Percentiles rank a stretch among this genome's conserved stretches.
Evolutionary conservation across 2,113 vertebrate genomes (phyloP).

Genomic region (Xiphorhynchus elegans): DNA sequence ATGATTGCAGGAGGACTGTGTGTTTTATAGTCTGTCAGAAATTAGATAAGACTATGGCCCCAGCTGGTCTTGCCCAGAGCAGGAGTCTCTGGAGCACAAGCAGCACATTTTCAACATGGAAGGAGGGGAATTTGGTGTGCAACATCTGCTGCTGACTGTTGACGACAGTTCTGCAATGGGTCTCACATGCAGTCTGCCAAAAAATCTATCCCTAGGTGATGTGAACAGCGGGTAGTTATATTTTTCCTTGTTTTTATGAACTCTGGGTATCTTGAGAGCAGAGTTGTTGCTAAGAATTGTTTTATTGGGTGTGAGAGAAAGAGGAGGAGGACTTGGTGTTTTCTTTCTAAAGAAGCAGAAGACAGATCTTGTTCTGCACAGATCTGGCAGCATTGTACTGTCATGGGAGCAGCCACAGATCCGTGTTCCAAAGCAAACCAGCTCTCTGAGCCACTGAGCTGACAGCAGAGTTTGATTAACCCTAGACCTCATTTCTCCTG

Average conservation of each 20-base stretch:
- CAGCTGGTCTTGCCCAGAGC: background rate
- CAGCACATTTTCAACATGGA: background rate
- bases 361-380: background rate
- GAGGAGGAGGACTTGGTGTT: background rate
- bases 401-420: background rate
- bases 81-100: background rate
- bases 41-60: background rate
- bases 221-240: rapidly evolving
- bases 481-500: background rate
- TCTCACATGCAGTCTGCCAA: background rate
- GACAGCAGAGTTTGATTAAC: constrained; percentile 21
- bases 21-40: background rate
- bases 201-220: background rate
- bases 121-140: background rate
- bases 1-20: background rate
- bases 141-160: background rate
- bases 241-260: background rate
- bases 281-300: background rate
- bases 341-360: background rate
- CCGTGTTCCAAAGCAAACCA: background rate
- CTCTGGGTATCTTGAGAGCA: background rate
- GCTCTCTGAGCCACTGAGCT: background rate
- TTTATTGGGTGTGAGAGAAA: background rate
- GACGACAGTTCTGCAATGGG: background rate
- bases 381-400: background rate